phyloP scores from a whole-genome alignment of 1,140 invertebrate genomes.

The Cydia amplana region DNA sequence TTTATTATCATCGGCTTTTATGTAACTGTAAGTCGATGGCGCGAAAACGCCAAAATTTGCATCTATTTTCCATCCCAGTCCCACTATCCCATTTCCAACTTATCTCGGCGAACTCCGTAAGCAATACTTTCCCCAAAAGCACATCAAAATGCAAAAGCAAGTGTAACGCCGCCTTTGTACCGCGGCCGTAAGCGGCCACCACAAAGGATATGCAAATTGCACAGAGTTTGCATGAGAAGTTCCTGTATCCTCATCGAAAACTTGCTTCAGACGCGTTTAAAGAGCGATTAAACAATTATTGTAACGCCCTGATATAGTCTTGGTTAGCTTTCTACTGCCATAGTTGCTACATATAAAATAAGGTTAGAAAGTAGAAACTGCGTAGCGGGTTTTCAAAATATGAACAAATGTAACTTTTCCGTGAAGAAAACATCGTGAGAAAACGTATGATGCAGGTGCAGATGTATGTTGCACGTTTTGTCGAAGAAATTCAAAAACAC shows the following conservation, averaged over 20 bases:
- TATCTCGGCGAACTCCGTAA: not conserved
- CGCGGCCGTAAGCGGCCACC: not conserved
- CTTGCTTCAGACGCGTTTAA: conserved; percentile 4
- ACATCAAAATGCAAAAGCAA: not conserved
- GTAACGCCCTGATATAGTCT: not conserved
- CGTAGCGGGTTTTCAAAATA: too few species aligned
- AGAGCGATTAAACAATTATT: conserved; percentile 14
- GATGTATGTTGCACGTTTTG: too few species aligned
- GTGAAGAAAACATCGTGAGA: too few species aligned
- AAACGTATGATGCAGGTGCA: too few species aligned
- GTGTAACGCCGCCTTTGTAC: not conserved
- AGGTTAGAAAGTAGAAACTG: too few species aligned
- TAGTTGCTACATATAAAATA: too few species aligned
- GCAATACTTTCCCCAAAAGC: conserved; percentile 1
- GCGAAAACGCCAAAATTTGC: not conserved
- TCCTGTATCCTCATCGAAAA: not conserved
- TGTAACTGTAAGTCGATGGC: too few species aligned
- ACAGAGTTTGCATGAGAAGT: conserved; percentile 19
- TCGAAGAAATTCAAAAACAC: too few species aligned
- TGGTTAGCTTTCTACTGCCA: not conserved
- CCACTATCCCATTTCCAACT: not conserved
- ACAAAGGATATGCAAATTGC: conserved; percentile 27
- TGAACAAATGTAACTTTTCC: too few species aligned
- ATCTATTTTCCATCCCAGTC: not conserved
- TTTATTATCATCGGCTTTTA: too few species aligned